Conservation (phyloP, 2,113 vertebrate species). For the Tupaia chinensis region DNA sequence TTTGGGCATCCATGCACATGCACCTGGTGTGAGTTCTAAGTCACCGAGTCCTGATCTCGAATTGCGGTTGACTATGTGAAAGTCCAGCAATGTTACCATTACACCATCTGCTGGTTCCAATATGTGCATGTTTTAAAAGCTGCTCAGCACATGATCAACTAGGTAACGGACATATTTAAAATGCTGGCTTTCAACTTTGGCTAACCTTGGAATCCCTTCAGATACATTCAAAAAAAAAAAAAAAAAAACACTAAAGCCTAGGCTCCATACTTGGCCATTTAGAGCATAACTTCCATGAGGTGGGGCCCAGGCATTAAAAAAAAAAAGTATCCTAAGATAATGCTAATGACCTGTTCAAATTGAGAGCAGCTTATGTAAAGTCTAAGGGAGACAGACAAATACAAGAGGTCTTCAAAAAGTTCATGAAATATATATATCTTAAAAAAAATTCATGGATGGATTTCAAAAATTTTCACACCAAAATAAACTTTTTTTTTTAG, state of each 20-base stretch:
- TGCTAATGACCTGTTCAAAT: neutral
- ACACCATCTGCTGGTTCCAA: no score
- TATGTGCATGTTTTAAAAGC: neutral
- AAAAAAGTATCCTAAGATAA: neutral
- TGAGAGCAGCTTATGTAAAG: neutral
- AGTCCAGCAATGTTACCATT: no score
- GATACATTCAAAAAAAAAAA: neutral
- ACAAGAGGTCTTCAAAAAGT: neutral
- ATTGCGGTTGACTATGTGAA: no score
- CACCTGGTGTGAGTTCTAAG: no score
- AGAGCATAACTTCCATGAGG: neutral
- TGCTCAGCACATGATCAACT: neutral
- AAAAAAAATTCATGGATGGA: no score
- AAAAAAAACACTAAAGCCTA: neutral
- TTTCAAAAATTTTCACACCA: no score
- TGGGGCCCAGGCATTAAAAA: neutral
- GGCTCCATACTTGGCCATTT: neutral
- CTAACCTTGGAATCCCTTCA: neutral
- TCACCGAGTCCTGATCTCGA: no score
- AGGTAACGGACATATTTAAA: neutral
- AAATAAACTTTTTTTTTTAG: no score
- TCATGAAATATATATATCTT: no score
- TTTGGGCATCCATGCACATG: no score
- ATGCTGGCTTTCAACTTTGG: slow-evolving; percentile 11
- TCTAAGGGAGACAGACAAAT: neutral